Base-by-base conservation (phyloP, 2,797 vertebrate genomes). In the Pristis pectinata region DNA sequence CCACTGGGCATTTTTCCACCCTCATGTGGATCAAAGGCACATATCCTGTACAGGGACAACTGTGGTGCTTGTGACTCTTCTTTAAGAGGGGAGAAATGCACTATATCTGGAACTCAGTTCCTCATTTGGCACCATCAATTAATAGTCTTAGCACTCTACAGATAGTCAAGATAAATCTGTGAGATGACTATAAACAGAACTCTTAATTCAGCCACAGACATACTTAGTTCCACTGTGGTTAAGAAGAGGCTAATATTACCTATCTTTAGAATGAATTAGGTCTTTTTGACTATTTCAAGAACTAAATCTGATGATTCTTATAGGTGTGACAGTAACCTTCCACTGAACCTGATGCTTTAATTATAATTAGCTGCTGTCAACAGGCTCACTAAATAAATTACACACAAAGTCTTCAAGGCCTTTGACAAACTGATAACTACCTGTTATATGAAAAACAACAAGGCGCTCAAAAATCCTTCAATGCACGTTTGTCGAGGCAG, bases 161-260 rank as follows among this genome's bases (percentile, higher is more conserved):
- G 70, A 94, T 53, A 76, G 44, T 53, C 30, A 19, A 1, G 24
- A 7, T 94, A 37, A 74, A 44, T 53, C 92, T 56, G 19, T 93
- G 70, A 49, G 37, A 74, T 34, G 92, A 9, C 92, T 94, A 74
- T 74, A 94, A 74, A 94, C 10, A 53, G 49, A 74, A 74, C 67
- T 17, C 24, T 30, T 93, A 93, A 93, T 93, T 67, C 70, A 93
- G 13, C 34, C 92, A 15, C 44, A 93, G 37, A 74, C 11, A 72
- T 74, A 53, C 30, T 76, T 94, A 53, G 70, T 76, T 53, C 22
- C 37, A 93, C 22, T 94, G 72, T n/a, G 8, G 41, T 53, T 94
- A 53, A 72, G 67, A 93, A 72, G 67, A 74, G 67, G 41, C 92
- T 72, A 93, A 93, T 53, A 74, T 74, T 94, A 76, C 49, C 70